Evolutionary conservation across 1,140 invertebrate genomes (phyloP).

Genomic region (Heterodera schachtii): DNA sequence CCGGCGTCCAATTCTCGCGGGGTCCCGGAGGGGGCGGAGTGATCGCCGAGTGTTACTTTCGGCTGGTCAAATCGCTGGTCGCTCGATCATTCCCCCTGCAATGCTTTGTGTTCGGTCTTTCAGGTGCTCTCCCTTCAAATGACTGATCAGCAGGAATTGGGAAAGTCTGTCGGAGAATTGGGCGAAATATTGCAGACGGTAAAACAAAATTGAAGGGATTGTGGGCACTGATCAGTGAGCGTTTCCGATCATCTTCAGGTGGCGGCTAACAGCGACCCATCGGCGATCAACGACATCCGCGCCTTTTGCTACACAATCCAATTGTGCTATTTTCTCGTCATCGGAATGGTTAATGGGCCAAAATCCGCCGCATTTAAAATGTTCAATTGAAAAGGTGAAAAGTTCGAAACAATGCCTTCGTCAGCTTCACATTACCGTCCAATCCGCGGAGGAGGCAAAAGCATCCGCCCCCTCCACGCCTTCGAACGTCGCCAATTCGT

Average conservation of each 20-base stretch:
- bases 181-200: constrained; percentile 47
- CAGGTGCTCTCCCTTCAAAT: constrained; percentile 53
- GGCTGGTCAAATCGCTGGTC: constrained; percentile 49
- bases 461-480: neutral
- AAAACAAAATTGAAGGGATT: neutral
- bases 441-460: constrained; percentile 46
- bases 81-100: neutral
- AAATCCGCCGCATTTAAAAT: constrained; percentile 18
- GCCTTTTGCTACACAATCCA: constrained; percentile 55
- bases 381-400: constrained; percentile 42
- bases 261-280: constrained; percentile 21
- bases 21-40: constrained; percentile 29
- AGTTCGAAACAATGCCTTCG: constrained; percentile 53
- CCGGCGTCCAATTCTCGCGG: constrained; percentile 43
- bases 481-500: constrained; percentile 7
- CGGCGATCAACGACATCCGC: constrained; percentile 49
- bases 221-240: neutral
- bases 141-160: constrained; percentile 47
- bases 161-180: constrained; percentile 45
- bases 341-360: constrained; percentile 42
- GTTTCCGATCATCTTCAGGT: constrained; percentile 6
- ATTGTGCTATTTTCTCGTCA: constrained; percentile 51
- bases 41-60: constrained; percentile 50
- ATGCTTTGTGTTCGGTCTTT: neutral
- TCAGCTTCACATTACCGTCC: constrained; percentile 50